Conservation (phyloP, 1,140 invertebrate species). For the Heliconius himera region DNA sequence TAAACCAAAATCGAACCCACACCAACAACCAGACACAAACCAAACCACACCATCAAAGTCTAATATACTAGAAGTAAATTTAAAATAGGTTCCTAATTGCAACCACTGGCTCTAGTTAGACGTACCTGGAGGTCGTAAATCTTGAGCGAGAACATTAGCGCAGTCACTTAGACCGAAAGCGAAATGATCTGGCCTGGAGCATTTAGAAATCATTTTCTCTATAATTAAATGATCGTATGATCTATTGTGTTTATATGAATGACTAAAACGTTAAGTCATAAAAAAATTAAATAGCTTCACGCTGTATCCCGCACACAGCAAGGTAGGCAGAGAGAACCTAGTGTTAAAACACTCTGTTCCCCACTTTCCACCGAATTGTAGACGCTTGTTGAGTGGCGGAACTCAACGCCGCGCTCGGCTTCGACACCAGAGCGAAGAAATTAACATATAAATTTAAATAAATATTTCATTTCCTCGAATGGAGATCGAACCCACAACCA, state of each 20-base stretch:
- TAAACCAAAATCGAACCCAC: not conserved
- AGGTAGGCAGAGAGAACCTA: too few relatives aligned
- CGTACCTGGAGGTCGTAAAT: conserved; percentile 24
- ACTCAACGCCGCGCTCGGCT: too few relatives aligned
- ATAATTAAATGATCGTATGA: conserved; percentile 19
- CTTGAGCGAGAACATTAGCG: conserved; percentile 16
- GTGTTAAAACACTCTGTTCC: too few relatives aligned
- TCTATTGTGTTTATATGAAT: not conserved
- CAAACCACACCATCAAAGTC: not conserved
- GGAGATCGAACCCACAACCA: too few relatives aligned
- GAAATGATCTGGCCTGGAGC: conserved; percentile 24
- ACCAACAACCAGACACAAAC: not conserved
- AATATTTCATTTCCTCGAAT: too few relatives aligned
- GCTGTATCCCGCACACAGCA: too few relatives aligned
- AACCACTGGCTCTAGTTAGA: not conserved
- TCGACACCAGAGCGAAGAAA: too few relatives aligned
- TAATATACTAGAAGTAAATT: not conserved
- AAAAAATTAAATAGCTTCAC: too few relatives aligned
- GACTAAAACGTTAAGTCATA: not conserved
- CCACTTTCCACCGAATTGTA: too few relatives aligned
- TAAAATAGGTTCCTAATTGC: conserved; percentile 10
- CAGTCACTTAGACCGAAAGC: conserved; percentile 12
- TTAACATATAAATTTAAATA: too few relatives aligned
- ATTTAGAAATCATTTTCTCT: conserved; percentile 22
- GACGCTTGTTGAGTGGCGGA: too few relatives aligned